Base-by-base conservation (phyloP, 30 jellyfish, hydroid and myxozoan species). In the Turritopsis dohrnii region DNA sequence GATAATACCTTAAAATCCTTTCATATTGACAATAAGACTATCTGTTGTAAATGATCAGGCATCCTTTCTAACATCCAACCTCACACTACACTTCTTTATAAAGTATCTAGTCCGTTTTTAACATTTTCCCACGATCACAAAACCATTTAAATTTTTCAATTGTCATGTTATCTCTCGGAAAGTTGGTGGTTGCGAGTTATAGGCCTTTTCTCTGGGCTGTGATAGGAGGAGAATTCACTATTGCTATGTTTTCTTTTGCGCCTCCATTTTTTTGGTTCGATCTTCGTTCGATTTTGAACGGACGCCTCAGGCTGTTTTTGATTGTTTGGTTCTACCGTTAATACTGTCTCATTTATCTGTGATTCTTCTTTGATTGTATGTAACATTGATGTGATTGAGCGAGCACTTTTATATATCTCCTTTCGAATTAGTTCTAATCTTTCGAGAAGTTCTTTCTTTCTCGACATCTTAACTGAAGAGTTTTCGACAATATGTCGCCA, bases 291-390 rank as follows among this genome's bases (percentile, higher is more conserved):
- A 41, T 41, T 13, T 3, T 41, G 60, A 41, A 5, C 5, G 13
- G 13, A 13, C 13, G 60, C 60, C 5, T 13, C 60, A 41, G 60
- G 13, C 5, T 41, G 60, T 5, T 41, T 41, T 41, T 3, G 13
- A 41, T 3, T 41, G 60, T 41, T 41, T 41, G 5, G 60, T 41
- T 41, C 60, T 5, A 13, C 9, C 13, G 13, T 41, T 5, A 41
- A 3, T 41, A 5, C 60, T 69, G 77, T 69, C 77, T 69, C 77
- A n/a, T 16, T 69, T 69, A 69, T 21, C 28, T 1, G 28, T 27
- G 77, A 69, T 74, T 74, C 83, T 74, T 74, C 83, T 74, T 74
- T 22, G 53, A 74, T 74, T n/a, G 83, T 74, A 24, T 74, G 65
- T 52, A 74, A 29, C 83, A 74, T 74, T 29, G 54, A n/a, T 8